These are phyloP conservation scores for Drosophila falleni DNA, from an alignment of 2,888 invertebrate species.

Conservation along the genomic window DNA sequence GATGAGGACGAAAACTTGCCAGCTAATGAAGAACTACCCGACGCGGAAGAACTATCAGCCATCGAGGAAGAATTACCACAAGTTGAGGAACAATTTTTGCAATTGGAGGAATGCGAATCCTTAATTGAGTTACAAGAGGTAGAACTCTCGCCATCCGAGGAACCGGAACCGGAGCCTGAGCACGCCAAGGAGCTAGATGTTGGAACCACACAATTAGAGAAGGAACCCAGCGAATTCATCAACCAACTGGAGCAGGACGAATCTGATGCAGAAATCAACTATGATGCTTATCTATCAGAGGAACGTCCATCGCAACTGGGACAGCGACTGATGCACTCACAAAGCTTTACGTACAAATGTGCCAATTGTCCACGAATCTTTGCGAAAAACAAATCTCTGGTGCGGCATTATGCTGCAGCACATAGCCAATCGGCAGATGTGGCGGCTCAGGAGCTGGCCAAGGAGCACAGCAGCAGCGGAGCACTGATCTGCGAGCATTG, in stretches of 20 bases:
- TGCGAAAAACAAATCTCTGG: slow-evolving; percentile 72
- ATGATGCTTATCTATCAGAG: neutral
- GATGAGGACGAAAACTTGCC: slow-evolving; percentile 9
- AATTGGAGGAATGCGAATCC: slow-evolving; percentile 34
- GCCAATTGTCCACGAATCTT: slow-evolving; percentile 70
- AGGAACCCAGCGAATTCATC: neutral
- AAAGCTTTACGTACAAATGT: slow-evolving; percentile 62
- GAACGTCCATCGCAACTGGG: slow-evolving; percentile 60
- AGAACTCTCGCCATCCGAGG: slow-evolving; percentile 7
- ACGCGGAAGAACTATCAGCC: neutral
- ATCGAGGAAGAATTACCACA: slow-evolving; percentile 4
- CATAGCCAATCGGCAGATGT: slow-evolving; percentile 59
- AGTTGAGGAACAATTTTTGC: slow-evolving; percentile 5
- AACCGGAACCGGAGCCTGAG: neutral
- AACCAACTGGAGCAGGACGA: slow-evolving; percentile 14
- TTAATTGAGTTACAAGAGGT: slow-evolving; percentile 33
- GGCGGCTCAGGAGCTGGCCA: slow-evolving; percentile 61
- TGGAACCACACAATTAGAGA: neutral
- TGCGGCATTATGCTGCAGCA: slow-evolving; percentile 66
- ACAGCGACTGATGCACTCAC: slow-evolving; percentile 57
- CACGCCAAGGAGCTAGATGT: slow-evolving; percentile 7
- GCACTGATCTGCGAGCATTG: slow-evolving; percentile 75
- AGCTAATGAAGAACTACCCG: neutral
- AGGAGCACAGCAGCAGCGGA: slow-evolving; percentile 47
- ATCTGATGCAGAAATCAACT: slow-evolving; percentile 16